Percentiles rank a stretch among this genome's conserved stretches.
Evolutionary conservation across 2,113 vertebrate species (phyloP).

Genomic region (Rousettus leschenaultii): DNA sequence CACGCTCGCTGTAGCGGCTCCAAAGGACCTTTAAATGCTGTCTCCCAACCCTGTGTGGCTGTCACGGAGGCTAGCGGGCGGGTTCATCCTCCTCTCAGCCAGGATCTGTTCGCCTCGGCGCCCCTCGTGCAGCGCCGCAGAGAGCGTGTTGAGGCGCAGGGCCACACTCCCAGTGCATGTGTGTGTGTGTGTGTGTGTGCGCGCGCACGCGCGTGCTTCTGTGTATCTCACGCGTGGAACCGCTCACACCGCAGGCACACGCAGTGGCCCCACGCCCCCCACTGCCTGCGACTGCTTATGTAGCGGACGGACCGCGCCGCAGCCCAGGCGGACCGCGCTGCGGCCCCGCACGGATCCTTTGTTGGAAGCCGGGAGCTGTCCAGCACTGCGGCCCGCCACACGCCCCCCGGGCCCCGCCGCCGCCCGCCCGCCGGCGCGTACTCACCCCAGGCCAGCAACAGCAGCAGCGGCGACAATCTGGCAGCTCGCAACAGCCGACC

Average conservation of each 20-base stretch:
- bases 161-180: not conserved
- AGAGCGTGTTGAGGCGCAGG: not conserved
- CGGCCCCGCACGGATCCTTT: slow-evolving; percentile 23
- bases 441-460: slow-evolving; percentile 73
- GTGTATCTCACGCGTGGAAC: not conserved
- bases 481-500: slow-evolving; percentile 23
- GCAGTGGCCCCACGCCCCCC: not conserved
- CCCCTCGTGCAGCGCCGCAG: not conserved
- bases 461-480: slow-evolving; percentile 8
- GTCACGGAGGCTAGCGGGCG: not conserved
- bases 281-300: not conserved
- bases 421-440: not conserved
- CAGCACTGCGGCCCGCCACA: slow-evolving; percentile 1
- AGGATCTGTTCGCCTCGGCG: not conserved
- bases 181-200: not conserved
- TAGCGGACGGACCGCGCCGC: too few species aligned
- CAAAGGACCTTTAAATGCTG: not conserved
- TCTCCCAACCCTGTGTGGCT: not conserved
- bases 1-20: not conserved
- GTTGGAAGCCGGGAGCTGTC: slow-evolving; percentile 56
- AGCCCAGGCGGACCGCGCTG: not conserved
- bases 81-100: not conserved
- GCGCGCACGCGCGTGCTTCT: not conserved
- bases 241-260: not conserved
- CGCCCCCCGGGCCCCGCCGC: not conserved